Conservation (phyloP, 2,113 vertebrate genomes). For the Pelobates fuscus region DNA sequence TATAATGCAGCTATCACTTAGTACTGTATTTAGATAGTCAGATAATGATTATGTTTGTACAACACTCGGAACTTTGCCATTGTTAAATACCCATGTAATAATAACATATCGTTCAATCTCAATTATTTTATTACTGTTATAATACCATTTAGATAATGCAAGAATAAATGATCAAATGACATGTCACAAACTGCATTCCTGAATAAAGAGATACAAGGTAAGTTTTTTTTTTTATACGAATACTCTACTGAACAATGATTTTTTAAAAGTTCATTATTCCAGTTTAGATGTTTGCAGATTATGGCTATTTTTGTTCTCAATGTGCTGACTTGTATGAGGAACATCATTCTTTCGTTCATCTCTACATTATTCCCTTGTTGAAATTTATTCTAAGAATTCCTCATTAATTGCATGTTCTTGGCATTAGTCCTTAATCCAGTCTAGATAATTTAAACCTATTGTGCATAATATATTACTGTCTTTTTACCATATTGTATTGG, state of each 20-base stretch:
- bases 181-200: not conserved
- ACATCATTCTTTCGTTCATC: no score
- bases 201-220: not conserved
- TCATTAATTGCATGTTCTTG: no score
- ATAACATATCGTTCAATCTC: slow-evolving; percentile 30
- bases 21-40: not conserved
- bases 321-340: not conserved
- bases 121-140: slow-evolving; percentile 9
- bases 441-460: no score
- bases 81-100: slow-evolving; percentile 40
- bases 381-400: no score
- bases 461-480: no score
- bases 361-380: no score
- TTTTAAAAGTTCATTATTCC: not conserved
- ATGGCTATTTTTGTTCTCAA: not conserved
- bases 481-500: no score
- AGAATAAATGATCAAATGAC: not conserved
- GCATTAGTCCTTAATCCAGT: no score
- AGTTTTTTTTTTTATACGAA: no score
- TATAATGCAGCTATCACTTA: not conserved
- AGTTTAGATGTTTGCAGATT: not conserved
- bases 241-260: no score
- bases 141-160: slow-evolving; percentile 9
- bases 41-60: slow-evolving; percentile 20
- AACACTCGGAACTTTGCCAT: slow-evolving; percentile 2